Evolutionary conservation across 2,888 invertebrate genomes (phyloP).

Genomic region (Lasioglossum zephyrum): DNA sequence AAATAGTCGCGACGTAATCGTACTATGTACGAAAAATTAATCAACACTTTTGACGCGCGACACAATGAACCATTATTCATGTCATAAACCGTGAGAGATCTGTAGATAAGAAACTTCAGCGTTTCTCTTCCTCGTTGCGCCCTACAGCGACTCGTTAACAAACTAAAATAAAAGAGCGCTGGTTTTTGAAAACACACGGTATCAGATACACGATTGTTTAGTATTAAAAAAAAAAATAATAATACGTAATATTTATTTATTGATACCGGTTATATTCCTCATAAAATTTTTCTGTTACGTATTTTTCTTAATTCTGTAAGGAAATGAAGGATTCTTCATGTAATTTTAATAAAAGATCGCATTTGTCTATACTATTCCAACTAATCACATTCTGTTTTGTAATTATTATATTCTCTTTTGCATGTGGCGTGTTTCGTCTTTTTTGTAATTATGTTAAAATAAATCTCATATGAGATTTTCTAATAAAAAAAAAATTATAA

Average conservation of each 20-base stretch:
- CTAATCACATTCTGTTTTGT: no score
- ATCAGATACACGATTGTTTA: background rate
- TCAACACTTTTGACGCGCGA: conserved; percentile 43
- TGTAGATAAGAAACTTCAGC: conserved; percentile 27
- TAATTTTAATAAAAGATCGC: background rate
- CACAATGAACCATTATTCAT: conserved; percentile 47
- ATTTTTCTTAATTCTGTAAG: background rate
- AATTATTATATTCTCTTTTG: no score
- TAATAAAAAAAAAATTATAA: background rate
- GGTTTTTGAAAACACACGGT: conserved; percentile 15
- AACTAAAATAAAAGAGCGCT: conserved; percentile 26
- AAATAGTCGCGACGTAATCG: background rate
- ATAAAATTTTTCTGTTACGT: background rate
- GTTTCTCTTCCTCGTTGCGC: conserved; percentile 1
- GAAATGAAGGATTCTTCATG: background rate
- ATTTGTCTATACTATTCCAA: no score
- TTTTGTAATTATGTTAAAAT: no score
- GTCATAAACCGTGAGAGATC: background rate
- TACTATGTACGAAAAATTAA: conserved; percentile 39
- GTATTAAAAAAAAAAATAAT: background rate
- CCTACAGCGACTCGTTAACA: background rate
- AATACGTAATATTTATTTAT: background rate
- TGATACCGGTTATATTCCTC: background rate
- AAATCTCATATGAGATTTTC: no score
- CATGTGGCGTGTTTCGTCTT: no score